Percentiles rank a stretch among this genome's conserved stretches.
Conservation (phyloP, 2,797 vertebrate species). For the Parauchenoglanis punctatus region DNA sequence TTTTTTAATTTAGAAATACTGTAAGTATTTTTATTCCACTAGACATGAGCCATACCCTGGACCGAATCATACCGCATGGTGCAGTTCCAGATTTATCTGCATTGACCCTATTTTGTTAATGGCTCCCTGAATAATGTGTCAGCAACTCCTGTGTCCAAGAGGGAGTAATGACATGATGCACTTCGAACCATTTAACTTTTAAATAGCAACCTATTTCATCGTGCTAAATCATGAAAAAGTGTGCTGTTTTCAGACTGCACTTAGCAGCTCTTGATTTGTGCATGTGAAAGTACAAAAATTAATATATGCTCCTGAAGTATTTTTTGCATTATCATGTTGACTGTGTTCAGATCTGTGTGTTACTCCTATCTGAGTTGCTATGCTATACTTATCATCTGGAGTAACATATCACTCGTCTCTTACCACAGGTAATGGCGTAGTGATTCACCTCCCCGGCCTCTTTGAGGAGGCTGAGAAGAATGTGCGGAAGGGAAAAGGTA, state of each 20-base stretch:
- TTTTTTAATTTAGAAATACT: background rate
- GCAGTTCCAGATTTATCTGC: constrained; percentile 47
- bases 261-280: background rate
- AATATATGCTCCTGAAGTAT: constrained; percentile 1
- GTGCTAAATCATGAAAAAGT: constrained; percentile 10
- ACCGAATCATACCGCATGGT: constrained; percentile 7
- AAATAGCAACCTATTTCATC: background rate
- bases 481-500: constrained; percentile 90
- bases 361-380: background rate
- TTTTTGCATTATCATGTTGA: background rate
- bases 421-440: constrained; percentile 90
- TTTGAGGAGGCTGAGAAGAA: constrained; percentile 98
- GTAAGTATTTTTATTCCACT: background rate
- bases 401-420: background rate
- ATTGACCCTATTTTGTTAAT: constrained; percentile 57
- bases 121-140: constrained; percentile 27
- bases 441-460: constrained; percentile 95
- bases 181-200: background rate
- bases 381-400: background rate
- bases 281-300: background rate
- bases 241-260: background rate
- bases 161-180: constrained; percentile 4
- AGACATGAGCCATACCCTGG: background rate
- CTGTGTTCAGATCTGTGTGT: background rate
- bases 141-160: constrained; percentile 27